Evolutionary conservation across 2,797 vertebrate genomes (phyloP), one percentile per base, ranked within the genome.

Genomic region (Hoplostethus atlanticus): DNA sequence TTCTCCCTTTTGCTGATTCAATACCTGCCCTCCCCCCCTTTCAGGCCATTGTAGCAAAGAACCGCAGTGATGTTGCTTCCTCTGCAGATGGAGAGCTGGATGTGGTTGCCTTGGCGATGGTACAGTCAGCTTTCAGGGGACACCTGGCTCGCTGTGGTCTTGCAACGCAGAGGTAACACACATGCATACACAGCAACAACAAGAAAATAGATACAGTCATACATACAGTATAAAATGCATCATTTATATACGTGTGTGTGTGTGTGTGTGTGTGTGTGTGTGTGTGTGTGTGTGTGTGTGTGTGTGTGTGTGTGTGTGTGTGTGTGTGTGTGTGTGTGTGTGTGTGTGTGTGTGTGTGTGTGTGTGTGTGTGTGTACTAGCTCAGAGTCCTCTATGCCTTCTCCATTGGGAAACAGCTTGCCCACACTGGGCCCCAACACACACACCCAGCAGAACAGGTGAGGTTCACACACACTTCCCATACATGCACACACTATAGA

Each of bases 101-200:
- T 53, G 81, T 80, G 11, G 94, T 92, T 44, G 93, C 93, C 66
- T 68, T 96, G 71, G 90, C 77, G 0, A 57, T 92, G 68, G 86
- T 98, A 59, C 97, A 98, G 88, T 95, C 96, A 1, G 51, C 91
- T 10, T 94, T 98, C 81, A 95, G 96, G 83, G 97, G 95, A 72
- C 95, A 98, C 81, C 82, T 95, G 79, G 83, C 94, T 61, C 95
- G 94, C 64, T 82, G 76, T 70, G 65, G 60, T 21, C 80, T 78
- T 48, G 66, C 83, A 54, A 81, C 51, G 57, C 75, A 93, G 60
- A 95, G 94, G 97, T 98, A 75, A 92, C 11, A 73, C n/a, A 51
- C 42, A 30, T 52, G n/a, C 12, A 25, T 34, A 8, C 28, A 5
- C 1, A 17, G 21, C 8, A 36, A 21, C 11, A 44, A 12, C 13